phyloP scores from a whole-genome alignment of 2,113 vertebrate species.

The Upupa epops region DNA sequence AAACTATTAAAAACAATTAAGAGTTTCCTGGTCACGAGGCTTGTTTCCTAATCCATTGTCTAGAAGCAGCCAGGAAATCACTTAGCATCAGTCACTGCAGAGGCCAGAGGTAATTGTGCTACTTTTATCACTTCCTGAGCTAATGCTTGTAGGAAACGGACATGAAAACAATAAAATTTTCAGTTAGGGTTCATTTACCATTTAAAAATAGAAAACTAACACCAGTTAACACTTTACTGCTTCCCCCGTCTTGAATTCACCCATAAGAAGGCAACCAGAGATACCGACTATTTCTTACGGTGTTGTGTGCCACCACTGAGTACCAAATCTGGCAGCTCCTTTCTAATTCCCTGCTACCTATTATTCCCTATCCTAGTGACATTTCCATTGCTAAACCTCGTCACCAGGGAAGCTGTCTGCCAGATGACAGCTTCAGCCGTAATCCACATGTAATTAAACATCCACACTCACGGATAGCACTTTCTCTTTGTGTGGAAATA shows the following conservation, averaged over 20 bases:
- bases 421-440: background rate
- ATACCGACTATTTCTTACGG: background rate
- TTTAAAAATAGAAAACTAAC: constrained; percentile 40
- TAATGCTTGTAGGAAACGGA: constrained; percentile 67
- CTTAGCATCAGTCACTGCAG: constrained; percentile 60
- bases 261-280: background rate
- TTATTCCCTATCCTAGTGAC: background rate
- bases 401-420: background rate
- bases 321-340: background rate
- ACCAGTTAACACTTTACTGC: background rate
- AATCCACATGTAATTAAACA: background rate
- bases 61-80: constrained; percentile 69
- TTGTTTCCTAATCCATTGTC: constrained; percentile 76
- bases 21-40: constrained; percentile 75
- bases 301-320: background rate
- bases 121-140: constrained; percentile 80
- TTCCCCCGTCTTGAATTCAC: background rate
- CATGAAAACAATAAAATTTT: constrained; percentile 66
- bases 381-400: background rate
- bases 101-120: constrained; percentile 65
- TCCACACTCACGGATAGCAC: background rate
- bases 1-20: constrained; percentile 58
- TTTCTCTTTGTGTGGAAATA: background rate
- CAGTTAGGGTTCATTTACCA: background rate
- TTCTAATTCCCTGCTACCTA: background rate